Conservation (phyloP, 1,140 invertebrate genomes). For the Anastrepha ludens region DNA sequence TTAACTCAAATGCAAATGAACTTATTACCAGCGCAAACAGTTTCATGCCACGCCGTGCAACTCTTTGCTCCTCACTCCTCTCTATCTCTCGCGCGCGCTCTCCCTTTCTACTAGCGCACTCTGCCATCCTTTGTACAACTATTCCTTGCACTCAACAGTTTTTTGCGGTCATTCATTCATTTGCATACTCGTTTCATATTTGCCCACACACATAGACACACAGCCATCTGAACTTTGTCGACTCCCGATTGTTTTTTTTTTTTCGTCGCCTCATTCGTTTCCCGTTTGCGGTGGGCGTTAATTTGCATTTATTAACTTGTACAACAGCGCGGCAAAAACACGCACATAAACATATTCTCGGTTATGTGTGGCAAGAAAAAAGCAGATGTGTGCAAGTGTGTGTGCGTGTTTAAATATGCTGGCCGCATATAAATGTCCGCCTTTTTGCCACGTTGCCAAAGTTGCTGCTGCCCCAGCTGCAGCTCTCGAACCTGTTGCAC, state of each 20-base stretch:
- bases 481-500: conserved; percentile 22
- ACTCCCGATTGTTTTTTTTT: not conserved
- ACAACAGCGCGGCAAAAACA: conserved; percentile 55
- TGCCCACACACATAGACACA: not conserved
- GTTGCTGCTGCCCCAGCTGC: not conserved
- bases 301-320: conserved; percentile 73
- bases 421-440: conserved; percentile 1
- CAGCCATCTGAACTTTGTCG: not conserved
- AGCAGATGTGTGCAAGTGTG: not conserved
- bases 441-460: not conserved
- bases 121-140: not conserved
- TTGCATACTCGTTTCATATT: conserved; percentile 51
- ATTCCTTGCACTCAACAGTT: not conserved
- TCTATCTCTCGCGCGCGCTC: not conserved
- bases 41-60: not conserved
- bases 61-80: not conserved
- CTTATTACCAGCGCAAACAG: not conserved
- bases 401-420: not conserved
- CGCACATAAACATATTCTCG: not conserved
- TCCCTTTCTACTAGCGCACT: not conserved
- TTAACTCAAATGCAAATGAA: conserved; percentile 26
- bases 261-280: not conserved
- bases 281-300: conserved; percentile 58
- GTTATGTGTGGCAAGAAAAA: too few species aligned
- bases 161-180: conserved; percentile 36